These are phyloP conservation scores for Climacteris rufus DNA, from an alignment of 2,113 vertebrate genomes.

Conservation along the genomic window DNA sequence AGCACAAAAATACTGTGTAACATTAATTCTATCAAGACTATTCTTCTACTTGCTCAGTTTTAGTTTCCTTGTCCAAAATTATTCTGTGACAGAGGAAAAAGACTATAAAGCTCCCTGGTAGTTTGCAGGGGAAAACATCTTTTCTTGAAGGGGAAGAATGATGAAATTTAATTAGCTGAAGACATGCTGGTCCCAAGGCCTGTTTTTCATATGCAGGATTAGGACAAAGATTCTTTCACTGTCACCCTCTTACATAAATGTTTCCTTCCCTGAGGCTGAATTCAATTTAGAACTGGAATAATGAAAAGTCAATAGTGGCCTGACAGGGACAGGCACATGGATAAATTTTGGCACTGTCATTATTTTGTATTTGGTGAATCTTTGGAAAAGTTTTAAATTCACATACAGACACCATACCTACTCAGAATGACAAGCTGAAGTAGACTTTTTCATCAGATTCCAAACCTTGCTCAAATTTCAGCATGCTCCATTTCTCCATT, in stretches of 20 bases:
- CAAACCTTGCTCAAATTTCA: neutral
- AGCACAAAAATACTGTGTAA: neutral
- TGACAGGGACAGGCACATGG: neutral
- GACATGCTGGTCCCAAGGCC: neutral
- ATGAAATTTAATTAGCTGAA: neutral
- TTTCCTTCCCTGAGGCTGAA: conserved; percentile 27
- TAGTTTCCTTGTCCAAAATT: neutral
- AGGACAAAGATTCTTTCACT: neutral
- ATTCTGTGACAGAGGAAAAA: neutral
- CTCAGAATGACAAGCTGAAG: neutral
- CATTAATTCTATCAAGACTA: neutral
- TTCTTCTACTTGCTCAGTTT: neutral
- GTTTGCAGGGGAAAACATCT: neutral
- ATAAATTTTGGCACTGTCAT: neutral
- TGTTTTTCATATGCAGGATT: neutral
- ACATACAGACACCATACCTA: neutral
- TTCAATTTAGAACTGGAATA: neutral
- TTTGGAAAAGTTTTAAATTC: neutral
- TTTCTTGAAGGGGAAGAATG: neutral
- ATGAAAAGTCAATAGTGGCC: neutral
- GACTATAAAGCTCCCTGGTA: neutral
- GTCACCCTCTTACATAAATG: conserved; percentile 3
- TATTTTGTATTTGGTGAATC: neutral
- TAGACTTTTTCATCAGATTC: neutral
- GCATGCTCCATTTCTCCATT: neutral